Percentiles rank a stretch among this genome's conserved stretches.
phyloP scores from a whole-genome alignment of 2,888 invertebrate species.

The Zygaena filipendulae region DNA sequence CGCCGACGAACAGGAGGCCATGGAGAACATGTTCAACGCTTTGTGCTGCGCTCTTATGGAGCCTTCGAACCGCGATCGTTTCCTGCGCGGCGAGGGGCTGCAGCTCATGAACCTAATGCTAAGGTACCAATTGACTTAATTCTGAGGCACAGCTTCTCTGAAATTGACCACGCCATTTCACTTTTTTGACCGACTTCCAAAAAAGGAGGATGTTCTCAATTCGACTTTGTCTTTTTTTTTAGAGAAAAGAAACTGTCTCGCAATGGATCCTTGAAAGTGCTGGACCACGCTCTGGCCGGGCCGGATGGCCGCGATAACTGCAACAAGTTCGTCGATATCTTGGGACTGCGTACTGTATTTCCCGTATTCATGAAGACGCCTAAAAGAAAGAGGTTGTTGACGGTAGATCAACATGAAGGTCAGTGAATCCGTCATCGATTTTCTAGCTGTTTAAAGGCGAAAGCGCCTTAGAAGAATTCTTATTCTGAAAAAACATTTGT shows the following conservation, averaged over 20 bases:
- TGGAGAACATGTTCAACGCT: slow-evolving; percentile 98
- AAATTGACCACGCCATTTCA: too few species aligned
- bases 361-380: slow-evolving; percentile 99
- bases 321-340: slow-evolving; percentile 97
- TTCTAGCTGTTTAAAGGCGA: too few species aligned
- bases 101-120: slow-evolving; percentile 99
- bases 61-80: slow-evolving; percentile 88
- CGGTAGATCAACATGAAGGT: slow-evolving; percentile 92
- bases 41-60: slow-evolving; percentile 94
- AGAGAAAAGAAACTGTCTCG: slow-evolving; percentile 95
- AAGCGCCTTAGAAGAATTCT: too few species aligned
- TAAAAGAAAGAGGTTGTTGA: slow-evolving; percentile 82
- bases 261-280: slow-evolving; percentile 94
- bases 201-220: too few species aligned
- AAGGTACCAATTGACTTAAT: too few species aligned
- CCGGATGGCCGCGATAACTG: slow-evolving; percentile 95
- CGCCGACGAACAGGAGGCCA: slow-evolving; percentile 95
- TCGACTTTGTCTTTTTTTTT: too few species aligned
- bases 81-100: slow-evolving; percentile 95
- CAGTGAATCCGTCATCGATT: too few species aligned
- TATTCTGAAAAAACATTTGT: too few species aligned
- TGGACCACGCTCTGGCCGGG: slow-evolving; percentile 97
- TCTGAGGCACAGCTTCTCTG: too few species aligned
- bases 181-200: too few species aligned
- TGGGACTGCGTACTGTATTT: slow-evolving; percentile 95